These are phyloP conservation scores for Alcedo quadribrachys DNA, from an alignment of 2,797 vertebrate species.

Conservation along the genomic window DNA sequence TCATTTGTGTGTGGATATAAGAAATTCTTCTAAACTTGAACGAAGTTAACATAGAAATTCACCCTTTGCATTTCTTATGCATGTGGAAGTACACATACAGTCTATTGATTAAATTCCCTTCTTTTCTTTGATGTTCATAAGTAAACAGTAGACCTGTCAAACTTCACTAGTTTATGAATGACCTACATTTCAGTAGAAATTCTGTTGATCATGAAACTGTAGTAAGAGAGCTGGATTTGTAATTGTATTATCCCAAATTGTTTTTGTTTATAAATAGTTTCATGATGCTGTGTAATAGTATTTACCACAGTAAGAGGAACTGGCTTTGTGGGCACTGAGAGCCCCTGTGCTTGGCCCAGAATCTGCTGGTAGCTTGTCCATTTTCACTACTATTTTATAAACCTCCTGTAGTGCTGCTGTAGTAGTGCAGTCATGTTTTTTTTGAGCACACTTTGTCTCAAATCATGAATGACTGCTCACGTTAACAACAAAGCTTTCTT, in stretches of 20 bases:
- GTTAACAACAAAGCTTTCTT: not conserved
- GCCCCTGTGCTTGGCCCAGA: not conserved
- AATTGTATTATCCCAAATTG: not conserved
- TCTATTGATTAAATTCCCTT: not conserved
- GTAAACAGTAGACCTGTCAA: not conserved
- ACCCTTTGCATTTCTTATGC: not conserved
- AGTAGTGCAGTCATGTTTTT: not conserved
- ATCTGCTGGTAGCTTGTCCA: not conserved
- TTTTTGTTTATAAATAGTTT: not conserved
- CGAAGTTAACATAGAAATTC: not conserved
- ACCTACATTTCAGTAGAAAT: not conserved
- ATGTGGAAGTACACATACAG: not conserved
- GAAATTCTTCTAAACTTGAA: not conserved
- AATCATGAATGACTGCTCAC: not conserved
- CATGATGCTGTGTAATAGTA: not conserved
- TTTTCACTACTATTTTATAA: slow-evolving; percentile 1
- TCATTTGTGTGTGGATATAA: not conserved
- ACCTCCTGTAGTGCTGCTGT: not conserved
- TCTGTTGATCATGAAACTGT: not conserved
- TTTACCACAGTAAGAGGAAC: not conserved
- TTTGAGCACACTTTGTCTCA: not conserved
- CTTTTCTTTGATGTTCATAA: not conserved
- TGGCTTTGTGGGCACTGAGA: not conserved
- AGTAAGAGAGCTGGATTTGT: not conserved
- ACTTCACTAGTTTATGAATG: not conserved